Base-by-base conservation (phyloP, 2,888 invertebrate species). In the Proisotoma minuta region DNA sequence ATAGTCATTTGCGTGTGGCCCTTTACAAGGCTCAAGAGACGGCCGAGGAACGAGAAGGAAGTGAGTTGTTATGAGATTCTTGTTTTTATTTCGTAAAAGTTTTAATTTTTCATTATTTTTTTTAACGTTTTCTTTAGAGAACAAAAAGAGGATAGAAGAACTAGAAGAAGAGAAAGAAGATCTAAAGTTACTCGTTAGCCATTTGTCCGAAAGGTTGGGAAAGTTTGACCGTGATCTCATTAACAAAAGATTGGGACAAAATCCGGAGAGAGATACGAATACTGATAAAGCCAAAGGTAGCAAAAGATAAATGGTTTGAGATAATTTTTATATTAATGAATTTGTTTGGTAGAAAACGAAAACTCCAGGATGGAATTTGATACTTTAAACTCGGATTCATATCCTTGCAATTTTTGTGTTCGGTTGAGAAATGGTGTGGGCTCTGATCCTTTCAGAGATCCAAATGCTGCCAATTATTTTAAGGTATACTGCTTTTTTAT, bases 151-250 rank as follows among this genome's bases (percentile, higher is more conserved):
- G 48, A 5, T 71, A 8, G 34, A 62, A 20, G 69, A 71, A 3
- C 59, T 73, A 34, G 71, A 72, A 59, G 51, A 62, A 8, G 72
- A 73, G 51, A 73, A 72, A 28, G 56, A 48, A 12, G 72, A 73
- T 51, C 63, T 73, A 40, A 72, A 72, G 53, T 49, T 67, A n/a
- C 54, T 73, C 15, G 58, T 72, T n/a, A 65, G 62, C 15, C 66
- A 71, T 28, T 71, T 73, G 51, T 66, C 69, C 1, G 63, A 67
- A 12, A 12, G 23, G 20, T 22, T 61, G 15, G 52, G 40, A 1
- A 29, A 56, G 5, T 15, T n/a, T n/a, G n/a, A n/a, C n/a, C n/a
- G n/a, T n/a, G n/a, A n/a, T n/a, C n/a, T n/a, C n/a, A n/a, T n/a
- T n/a, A n/a, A n/a, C n/a, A n/a, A n/a, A n/a, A n/a, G n/a, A n/a